Evolutionary conservation across 2,888 invertebrate species (phyloP).

Genomic region (Rhingia rostrata): DNA sequence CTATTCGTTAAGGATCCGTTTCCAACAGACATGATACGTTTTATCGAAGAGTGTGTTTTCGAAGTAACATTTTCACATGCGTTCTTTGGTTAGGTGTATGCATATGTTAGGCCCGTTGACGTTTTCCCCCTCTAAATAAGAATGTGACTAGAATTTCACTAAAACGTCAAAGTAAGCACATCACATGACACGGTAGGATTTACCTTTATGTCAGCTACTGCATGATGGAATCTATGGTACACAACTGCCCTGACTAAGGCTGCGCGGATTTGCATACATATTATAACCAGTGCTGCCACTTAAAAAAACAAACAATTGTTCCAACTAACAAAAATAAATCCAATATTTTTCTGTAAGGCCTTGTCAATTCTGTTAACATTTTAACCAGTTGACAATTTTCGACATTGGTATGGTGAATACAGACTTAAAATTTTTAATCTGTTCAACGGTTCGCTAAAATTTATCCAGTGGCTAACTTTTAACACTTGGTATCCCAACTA

Average conservation of each 20-base stretch:
- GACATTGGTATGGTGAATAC: no score
- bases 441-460: no score
- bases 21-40: background rate
- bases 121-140: background rate
- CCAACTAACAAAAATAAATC: no score
- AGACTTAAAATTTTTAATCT: no score
- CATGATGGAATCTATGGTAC: slow-evolving; percentile 49
- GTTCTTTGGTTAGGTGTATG: slow-evolving; percentile 2
- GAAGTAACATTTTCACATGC: slow-evolving; percentile 20
- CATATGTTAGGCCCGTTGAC: background rate
- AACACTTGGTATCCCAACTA: no score
- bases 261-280: no score
- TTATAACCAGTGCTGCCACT: no score
- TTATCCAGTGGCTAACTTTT: no score
- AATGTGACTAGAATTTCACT: slow-evolving; percentile 50
- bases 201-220: slow-evolving; percentile 22
- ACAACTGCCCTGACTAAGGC: slow-evolving; percentile 52
- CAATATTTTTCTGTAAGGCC: no score
- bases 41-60: background rate
- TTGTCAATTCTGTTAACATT: no score
- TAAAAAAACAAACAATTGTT: no score
- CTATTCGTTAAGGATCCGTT: background rate
- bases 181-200: background rate
- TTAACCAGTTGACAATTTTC: no score
- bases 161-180: slow-evolving; percentile 19